Evolutionary conservation across 2,797 vertebrate species (phyloP).

Genomic region (Enteromius unitaeniatus): DNA sequence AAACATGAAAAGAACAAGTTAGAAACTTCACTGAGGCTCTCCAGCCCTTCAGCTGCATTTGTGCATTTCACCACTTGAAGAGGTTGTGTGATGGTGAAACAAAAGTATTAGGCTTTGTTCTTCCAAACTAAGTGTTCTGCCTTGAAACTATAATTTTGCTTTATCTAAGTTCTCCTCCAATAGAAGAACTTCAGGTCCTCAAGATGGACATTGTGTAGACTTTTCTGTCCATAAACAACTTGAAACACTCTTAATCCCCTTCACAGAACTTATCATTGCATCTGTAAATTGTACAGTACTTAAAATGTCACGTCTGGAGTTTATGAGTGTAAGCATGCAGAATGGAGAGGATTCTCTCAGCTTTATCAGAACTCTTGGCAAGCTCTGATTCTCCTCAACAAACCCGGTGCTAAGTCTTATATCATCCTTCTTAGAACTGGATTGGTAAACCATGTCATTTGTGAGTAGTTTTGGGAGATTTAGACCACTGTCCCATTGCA

Average conservation of each 20-base stretch:
- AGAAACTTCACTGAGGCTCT: not conserved
- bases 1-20: conserved; percentile 12
- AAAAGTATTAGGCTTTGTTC: conserved; percentile 11
- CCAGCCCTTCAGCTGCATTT: not conserved
- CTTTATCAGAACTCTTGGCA: conserved; percentile 80
- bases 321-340: conserved; percentile 38
- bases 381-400: conserved; percentile 73
- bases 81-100: conserved; percentile 3
- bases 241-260: conserved; percentile 51
- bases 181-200: conserved; percentile 24
- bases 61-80: not conserved
- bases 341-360: conserved; percentile 37
- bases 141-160: conserved; percentile 39
- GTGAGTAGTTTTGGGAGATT: conserved; percentile 65
- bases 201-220: conserved; percentile 39
- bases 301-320: conserved; percentile 51
- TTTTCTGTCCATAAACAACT: conserved; percentile 50
- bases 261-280: conserved; percentile 46
- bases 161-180: conserved; percentile 11
- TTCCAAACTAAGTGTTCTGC: conserved; percentile 5
- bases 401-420: conserved; percentile 55
- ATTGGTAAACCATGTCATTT: conserved; percentile 76
- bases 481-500: conserved; percentile 68
- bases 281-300: conserved; percentile 55
- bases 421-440: conserved; percentile 79